phyloP scores from a whole-genome alignment of 2,113 vertebrate genomes.

The Sciurus niger region DNA sequence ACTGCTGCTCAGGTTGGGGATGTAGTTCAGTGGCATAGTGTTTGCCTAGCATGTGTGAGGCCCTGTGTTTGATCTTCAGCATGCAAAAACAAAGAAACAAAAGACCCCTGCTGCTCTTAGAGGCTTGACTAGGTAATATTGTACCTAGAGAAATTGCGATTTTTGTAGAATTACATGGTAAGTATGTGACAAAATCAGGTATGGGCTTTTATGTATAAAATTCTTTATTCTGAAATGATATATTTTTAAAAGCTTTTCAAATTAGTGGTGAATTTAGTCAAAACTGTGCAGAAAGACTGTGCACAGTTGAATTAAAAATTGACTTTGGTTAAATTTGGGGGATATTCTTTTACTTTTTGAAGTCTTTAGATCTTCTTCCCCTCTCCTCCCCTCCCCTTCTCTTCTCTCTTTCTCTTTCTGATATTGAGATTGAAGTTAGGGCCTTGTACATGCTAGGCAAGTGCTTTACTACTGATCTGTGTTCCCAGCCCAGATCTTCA shows the following conservation, averaged over 20 bases:
- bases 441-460: not conserved
- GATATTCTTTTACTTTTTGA: not conserved
- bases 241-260: conserved; percentile 2
- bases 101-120: not conserved
- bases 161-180: not conserved
- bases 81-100: not conserved
- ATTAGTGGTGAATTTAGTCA: conserved; percentile 38
- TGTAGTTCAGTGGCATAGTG: not conserved
- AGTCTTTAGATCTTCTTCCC: not conserved
- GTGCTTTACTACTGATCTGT: not conserved
- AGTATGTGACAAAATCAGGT: not conserved
- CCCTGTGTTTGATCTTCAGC: too few species aligned
- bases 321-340: conserved; percentile 2
- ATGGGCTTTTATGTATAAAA: not conserved
- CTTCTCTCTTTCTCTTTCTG: not conserved
- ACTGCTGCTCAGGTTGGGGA: not conserved
- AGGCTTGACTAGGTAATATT: not conserved
- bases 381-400: too few species aligned
- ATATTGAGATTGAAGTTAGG: not conserved
- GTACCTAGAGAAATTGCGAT: not conserved
- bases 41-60: not conserved
- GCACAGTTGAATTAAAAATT: conserved; percentile 17
- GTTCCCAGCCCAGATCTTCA: not conserved
- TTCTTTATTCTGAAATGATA: conserved; percentile 21
- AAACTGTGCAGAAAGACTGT: not conserved